A percentile compares a stretch with the other conserved stretches of the same genome.
These are phyloP conservation scores for Dynastes tityus DNA, from an alignment of 2,888 invertebrate genomes.

Conservation along the genomic window DNA sequence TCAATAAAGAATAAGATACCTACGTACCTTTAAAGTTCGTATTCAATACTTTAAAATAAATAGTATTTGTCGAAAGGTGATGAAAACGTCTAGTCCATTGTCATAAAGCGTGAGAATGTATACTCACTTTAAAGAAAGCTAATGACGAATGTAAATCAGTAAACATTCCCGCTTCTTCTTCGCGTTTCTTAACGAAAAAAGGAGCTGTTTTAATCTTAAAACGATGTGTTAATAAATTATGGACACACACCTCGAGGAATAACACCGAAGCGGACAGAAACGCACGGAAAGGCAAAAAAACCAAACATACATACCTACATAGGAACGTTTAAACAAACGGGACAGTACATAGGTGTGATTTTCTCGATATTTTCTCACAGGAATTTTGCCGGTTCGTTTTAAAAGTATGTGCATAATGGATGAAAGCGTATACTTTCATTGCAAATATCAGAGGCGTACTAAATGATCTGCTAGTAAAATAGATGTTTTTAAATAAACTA, in stretches of 20 bases:
- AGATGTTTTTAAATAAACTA: too few species aligned
- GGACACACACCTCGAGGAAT: constrained; percentile 30
- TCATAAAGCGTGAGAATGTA: constrained; percentile 43
- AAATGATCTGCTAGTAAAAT: background rate
- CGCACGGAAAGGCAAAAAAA: constrained; percentile 16
- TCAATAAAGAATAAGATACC: background rate
- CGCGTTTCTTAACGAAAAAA: constrained; percentile 35
- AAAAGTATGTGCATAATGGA: background rate
- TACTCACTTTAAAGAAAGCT: constrained; percentile 45
- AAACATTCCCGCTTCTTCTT: constrained; percentile 40
- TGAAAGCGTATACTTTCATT: background rate
- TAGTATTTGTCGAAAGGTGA: constrained; percentile 29
- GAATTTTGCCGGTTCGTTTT: constrained; percentile 24
- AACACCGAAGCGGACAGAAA: constrained; percentile 19
- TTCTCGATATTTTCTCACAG: constrained; percentile 39
- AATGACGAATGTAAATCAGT: constrained; percentile 38
- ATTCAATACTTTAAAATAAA: constrained; percentile 33
- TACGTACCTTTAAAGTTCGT: constrained; percentile 22
- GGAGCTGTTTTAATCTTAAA: constrained; percentile 43
- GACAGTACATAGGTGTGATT: constrained; percentile 41
- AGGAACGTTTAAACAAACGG: constrained; percentile 35
- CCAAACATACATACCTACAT: constrained; percentile 19
- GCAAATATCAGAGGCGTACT: background rate
- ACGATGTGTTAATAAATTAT: constrained; percentile 47
- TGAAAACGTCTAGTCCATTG: constrained; percentile 40